Evolutionary conservation across 2,113 vertebrate genomes (phyloP).

Genomic region (Morone saxatilis): DNA sequence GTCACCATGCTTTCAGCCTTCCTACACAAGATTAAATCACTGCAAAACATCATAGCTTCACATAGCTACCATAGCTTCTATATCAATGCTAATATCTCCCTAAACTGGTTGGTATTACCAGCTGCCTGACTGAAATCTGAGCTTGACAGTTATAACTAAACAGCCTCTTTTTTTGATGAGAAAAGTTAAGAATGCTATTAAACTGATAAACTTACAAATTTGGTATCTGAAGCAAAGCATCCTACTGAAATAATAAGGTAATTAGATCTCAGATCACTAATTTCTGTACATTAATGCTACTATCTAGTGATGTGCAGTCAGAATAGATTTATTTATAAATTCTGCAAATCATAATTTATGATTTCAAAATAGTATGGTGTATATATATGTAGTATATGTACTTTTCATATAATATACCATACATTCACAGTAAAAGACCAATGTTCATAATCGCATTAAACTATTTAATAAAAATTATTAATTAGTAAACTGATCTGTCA

Average conservation of each 20-base stretch:
- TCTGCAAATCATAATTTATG: constrained; percentile 17
- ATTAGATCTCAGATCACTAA: not conserved
- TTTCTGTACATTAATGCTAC: not conserved
- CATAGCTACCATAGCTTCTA: not conserved
- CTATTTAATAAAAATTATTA: not conserved
- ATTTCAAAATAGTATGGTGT: not conserved
- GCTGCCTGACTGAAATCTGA: not conserved
- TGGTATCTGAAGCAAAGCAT: not conserved
- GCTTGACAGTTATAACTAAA: not conserved
- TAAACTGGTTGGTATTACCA: not conserved
- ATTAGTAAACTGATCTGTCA: not conserved
- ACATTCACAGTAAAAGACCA: not conserved
- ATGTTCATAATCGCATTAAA: not conserved
- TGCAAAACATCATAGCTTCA: constrained; percentile 5
- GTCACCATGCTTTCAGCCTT: constrained; percentile 25
- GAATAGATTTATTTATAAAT: not conserved
- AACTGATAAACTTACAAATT: not conserved
- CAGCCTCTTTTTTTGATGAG: not conserved
- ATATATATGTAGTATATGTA: not conserved
- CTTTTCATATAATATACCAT: constrained; percentile 28
- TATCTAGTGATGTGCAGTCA: not conserved
- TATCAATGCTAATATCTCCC: not conserved
- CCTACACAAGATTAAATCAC: constrained; percentile 20
- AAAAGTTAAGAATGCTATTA: not conserved
- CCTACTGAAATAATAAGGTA: not conserved